These are phyloP conservation scores for Lysandra coridon DNA, from an alignment of 2,888 invertebrate species.

Conservation along the genomic window DNA sequence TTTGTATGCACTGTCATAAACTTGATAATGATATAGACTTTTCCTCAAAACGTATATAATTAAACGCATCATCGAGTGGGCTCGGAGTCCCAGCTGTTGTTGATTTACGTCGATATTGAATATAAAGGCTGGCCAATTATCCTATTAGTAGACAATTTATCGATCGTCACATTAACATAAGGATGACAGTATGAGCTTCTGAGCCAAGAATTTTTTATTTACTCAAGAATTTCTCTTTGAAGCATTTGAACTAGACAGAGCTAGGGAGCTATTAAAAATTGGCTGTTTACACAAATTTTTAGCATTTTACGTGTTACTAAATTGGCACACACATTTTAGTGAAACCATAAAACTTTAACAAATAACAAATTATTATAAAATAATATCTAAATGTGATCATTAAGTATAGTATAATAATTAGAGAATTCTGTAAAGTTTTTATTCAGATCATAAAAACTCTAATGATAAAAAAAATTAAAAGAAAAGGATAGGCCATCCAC, in stretches of 20 bases:
- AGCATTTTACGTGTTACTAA: not conserved
- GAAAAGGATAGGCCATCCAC: not conserved
- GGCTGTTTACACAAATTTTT: not conserved
- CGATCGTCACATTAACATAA: slow-evolving; percentile 76
- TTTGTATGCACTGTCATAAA: not conserved
- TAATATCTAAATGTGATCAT: not conserved
- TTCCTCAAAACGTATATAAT: slow-evolving; percentile 32
- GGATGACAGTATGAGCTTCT: slow-evolving; percentile 52
- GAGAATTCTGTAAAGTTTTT: not conserved
- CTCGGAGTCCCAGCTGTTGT: slow-evolving; percentile 64
- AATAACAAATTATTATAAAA: no score
- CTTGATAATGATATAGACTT: not conserved
- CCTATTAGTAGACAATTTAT: slow-evolving; percentile 79
- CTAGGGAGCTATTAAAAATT: not conserved
- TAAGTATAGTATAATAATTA: not conserved
- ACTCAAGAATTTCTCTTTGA: not conserved
- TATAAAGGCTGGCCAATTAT: slow-evolving; percentile 69
- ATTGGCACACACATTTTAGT: not conserved
- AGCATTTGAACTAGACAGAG: not conserved
- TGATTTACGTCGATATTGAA: slow-evolving; percentile 74
- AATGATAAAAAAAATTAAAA: not conserved
- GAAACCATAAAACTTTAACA: not conserved
- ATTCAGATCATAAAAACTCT: not conserved
- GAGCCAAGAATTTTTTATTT: slow-evolving; percentile 43
- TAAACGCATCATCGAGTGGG: slow-evolving; percentile 39